Evolutionary conservation across 1,140 invertebrate species (phyloP), one percentile per base, ranked within the genome.

Genomic region (Euglossa dilemma): DNA sequence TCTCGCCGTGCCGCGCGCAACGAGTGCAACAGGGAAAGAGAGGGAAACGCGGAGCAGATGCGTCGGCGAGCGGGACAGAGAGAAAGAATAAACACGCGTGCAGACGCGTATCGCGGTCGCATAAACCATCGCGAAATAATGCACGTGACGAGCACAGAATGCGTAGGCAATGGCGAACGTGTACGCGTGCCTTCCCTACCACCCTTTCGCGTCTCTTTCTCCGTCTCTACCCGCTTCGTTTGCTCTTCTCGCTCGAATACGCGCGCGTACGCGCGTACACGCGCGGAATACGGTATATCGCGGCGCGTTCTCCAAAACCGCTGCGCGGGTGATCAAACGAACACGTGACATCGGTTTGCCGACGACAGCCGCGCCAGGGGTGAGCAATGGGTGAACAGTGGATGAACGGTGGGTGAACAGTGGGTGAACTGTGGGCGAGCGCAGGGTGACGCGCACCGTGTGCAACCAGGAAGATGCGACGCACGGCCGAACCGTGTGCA

Each of bases 91-190:
- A 80, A 83, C 80, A 76, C 75, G 84, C 76, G 70, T 80, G 73
- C 74, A 80, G 82, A 84, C 76, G 72, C 83, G 72, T 83, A 72
- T 81, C 78, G 85, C 70, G 86, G 82, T 78, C 83, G 74, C 86
- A 85, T 88, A 89, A 91, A 91, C 87, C 88, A 88, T 79, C 82
- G 88, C 81, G 87, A 83, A 88, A 90, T 93, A 91, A 92, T 92
- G 86, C 89, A 83, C 90, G 85, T 91, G 91, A 92, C 85, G 92
- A 91, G 83, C 81, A 72, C 78, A 89, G 80, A 75, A 80, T 80
- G 89, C 83, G 76, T 69, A 45, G 75, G 83, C 84, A 89, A 87
- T 79, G 76, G 57, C 71, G 67, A 83, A 83, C 75, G 88, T 79
- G 87, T 81, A 73, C 84, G 86, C 85, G 83, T 90, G 86, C 57